These are phyloP conservation scores for Periparus ater DNA, from an alignment of 2,797 vertebrate genomes.

Conservation along the genomic window DNA sequence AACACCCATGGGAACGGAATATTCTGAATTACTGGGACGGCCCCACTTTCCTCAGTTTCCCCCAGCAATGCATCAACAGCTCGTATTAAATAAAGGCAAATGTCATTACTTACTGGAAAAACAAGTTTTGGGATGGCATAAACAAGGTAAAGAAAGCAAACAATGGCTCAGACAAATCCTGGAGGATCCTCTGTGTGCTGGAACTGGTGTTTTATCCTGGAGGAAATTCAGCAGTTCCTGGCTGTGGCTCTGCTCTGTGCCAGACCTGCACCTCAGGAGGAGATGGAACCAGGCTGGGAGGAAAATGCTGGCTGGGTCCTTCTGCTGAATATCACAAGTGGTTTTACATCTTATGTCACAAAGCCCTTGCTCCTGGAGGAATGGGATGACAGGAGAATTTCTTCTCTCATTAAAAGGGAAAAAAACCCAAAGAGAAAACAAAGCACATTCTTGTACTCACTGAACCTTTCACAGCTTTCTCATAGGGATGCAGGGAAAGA, in stretches of 20 bases:
- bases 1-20: not conserved
- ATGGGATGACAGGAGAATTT: slow-evolving; percentile 12
- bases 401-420: not conserved
- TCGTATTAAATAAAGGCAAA: not conserved
- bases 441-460: too few relatives aligned
- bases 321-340: not conserved
- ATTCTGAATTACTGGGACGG: not conserved
- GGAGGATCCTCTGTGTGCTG: not conserved
- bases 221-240: not conserved
- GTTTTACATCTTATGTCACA: not conserved
- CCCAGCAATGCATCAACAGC: not conserved
- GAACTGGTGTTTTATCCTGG: not conserved
- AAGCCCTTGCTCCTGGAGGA: not conserved
- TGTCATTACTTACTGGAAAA: not conserved
- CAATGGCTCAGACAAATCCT: not conserved
- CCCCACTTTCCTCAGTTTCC: not conserved
- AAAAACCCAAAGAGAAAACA: not conserved
- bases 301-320: not conserved
- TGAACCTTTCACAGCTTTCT: not conserved
- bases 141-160: not conserved
- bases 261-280: not conserved
- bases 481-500: not conserved
- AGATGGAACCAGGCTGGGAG: not conserved
- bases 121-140: not conserved
- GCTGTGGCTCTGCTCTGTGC: not conserved